Evolutionary conservation across 2,113 vertebrate species (phyloP).

Genomic region (Solenodon paradoxus): DNA sequence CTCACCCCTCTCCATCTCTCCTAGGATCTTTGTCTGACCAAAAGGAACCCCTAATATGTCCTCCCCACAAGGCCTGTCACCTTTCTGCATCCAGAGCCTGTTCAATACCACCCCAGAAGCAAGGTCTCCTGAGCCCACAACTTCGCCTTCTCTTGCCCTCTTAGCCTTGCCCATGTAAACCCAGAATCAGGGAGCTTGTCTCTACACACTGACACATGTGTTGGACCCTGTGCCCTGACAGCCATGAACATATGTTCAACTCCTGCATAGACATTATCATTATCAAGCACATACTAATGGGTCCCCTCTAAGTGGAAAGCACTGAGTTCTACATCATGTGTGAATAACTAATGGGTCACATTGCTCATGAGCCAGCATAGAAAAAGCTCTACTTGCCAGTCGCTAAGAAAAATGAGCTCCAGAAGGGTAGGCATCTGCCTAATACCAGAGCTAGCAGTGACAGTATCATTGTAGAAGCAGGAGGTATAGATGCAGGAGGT

Average conservation of each 20-base stretch:
- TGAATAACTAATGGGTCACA: background rate
- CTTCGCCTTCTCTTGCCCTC: background rate
- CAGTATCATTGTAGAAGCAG: no score
- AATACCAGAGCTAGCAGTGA: background rate
- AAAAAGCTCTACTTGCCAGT: background rate
- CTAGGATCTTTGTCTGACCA: background rate
- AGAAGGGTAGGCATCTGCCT: background rate
- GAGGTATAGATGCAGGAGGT: no score
- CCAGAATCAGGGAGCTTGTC: no score
- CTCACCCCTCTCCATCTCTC: background rate
- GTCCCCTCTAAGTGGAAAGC: background rate
- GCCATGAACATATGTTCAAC: background rate
- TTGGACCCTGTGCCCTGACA: background rate
- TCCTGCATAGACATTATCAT: background rate
- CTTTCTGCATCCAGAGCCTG: background rate
- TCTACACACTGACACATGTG: background rate
- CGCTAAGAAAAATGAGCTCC: background rate
- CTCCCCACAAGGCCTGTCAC: rapidly evolving
- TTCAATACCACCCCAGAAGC: background rate
- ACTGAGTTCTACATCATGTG: background rate
- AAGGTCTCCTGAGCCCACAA: background rate
- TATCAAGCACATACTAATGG: no score
- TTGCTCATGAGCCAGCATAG: background rate
- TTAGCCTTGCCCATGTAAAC: background rate
- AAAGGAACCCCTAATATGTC: background rate